A percentile compares a stretch with the other conserved stretches of the same genome.
Conservation (phyloP, 2,888 invertebrate genomes). For the Amblyjoppa proteus region DNA sequence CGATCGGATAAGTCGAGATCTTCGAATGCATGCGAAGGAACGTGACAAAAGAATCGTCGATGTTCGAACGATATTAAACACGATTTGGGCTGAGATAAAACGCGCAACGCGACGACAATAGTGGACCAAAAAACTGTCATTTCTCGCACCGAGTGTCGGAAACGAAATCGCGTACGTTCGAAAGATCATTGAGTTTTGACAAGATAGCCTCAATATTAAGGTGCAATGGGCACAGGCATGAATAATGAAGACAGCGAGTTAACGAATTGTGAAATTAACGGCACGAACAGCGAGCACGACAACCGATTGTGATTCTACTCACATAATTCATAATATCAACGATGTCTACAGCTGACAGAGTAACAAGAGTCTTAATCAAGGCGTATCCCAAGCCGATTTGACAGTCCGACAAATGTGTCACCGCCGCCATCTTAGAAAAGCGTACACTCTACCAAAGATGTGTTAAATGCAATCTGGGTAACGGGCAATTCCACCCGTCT, state of each 20-base stretch:
- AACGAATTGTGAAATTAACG: slow-evolving; percentile 37
- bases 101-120: slow-evolving; percentile 3
- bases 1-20: neutral
- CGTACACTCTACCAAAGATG: slow-evolving; percentile 23
- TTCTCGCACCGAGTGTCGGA: slow-evolving; percentile 22
- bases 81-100: neutral
- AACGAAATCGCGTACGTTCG: neutral
- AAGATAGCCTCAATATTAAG: slow-evolving; percentile 55
- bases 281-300: slow-evolving; percentile 21
- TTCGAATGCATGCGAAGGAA: neutral
- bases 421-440: slow-evolving; percentile 78
- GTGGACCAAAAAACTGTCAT: slow-evolving; percentile 8
- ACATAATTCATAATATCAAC: slow-evolving; percentile 66
- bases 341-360: slow-evolving; percentile 49
- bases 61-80: neutral
- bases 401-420: slow-evolving; percentile 75
- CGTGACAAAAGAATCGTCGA: slow-evolving; percentile 19
- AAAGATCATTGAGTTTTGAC: slow-evolving; percentile 47
- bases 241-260: slow-evolving; percentile 66
- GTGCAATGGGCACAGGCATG: slow-evolving; percentile 68
- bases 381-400: slow-evolving; percentile 74
- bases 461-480: slow-evolving; percentile 62
- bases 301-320: slow-evolving; percentile 54
- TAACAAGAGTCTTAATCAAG: slow-evolving; percentile 66
- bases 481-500: slow-evolving; percentile 49